phyloP scores from a whole-genome alignment of 2,113 vertebrate species.

The Chelonoidis abingdonii region DNA sequence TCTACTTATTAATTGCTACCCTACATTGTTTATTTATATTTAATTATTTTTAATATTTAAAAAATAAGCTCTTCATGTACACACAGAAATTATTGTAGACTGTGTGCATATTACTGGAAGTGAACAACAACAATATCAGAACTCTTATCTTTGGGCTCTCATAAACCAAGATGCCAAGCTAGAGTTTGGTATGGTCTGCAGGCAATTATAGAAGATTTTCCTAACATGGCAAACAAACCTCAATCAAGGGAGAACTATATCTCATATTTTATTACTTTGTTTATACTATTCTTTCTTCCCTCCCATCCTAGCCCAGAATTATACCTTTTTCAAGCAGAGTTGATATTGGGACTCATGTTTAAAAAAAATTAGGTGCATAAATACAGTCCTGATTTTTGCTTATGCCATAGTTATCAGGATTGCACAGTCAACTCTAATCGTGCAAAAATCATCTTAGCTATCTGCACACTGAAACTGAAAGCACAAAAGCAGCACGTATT shows the following conservation, averaged over 20 bases:
- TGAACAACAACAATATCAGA: neutral
- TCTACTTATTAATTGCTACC: too few relatives aligned
- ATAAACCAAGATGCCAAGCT: neutral
- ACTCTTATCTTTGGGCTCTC: neutral
- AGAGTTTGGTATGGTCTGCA: neutral
- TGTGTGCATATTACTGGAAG: neutral
- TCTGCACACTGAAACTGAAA: neutral
- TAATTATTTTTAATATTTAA: neutral
- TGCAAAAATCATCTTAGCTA: neutral
- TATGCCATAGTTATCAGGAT: too few relatives aligned
- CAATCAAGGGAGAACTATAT: too few relatives aligned
- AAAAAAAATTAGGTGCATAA: neutral
- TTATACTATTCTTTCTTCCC: neutral
- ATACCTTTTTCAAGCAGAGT: neutral
- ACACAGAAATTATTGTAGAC: neutral
- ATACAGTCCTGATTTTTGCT: neutral
- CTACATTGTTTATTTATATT: too few relatives aligned
- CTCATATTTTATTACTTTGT: neutral
- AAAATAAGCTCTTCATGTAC: neutral
- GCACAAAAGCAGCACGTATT: fast-evolving
- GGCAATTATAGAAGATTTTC: neutral
- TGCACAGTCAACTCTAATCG: too few relatives aligned
- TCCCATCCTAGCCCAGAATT: neutral
- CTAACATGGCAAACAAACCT: neutral
- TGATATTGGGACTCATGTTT: neutral